These are phyloP conservation scores for Bembecia ichneumoniformis DNA, from an alignment of 2,888 invertebrate species.

Conservation along the genomic window DNA sequence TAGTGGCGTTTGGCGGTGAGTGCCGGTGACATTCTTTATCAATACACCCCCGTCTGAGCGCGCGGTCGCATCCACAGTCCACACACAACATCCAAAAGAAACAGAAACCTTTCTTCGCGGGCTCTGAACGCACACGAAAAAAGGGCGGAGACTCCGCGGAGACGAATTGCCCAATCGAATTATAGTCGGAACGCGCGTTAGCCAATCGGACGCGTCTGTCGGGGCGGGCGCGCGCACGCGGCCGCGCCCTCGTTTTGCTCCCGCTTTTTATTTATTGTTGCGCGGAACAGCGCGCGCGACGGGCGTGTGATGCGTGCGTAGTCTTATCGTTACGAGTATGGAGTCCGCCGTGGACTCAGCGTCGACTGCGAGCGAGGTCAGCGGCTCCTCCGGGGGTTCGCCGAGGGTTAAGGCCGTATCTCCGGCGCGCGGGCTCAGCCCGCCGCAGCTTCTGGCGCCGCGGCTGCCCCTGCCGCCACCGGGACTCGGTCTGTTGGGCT, in stretches of 20 bases:
- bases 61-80: constrained; percentile 47
- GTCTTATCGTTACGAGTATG: constrained; percentile 49
- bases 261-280: constrained; percentile 81
- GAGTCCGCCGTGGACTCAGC: constrained; percentile 74
- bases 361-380: constrained; percentile 69
- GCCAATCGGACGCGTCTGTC: constrained; percentile 57
- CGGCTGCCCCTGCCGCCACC: constrained; percentile 88
- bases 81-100: constrained; percentile 72
- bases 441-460: constrained; percentile 80
- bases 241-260: constrained; percentile 70
- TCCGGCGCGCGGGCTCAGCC: constrained; percentile 56
- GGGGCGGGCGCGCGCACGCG: constrained; percentile 66
- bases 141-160: constrained; percentile 62
- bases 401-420: constrained; percentile 65
- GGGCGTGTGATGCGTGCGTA: constrained; percentile 73
- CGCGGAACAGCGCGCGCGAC: constrained; percentile 78
- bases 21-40: constrained; percentile 76
- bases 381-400: constrained; percentile 67
- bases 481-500: constrained; percentile 85
- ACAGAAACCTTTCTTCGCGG: constrained; percentile 73
- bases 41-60: constrained; percentile 63
- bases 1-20: too few relatives aligned
- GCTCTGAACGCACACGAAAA: constrained; percentile 64
- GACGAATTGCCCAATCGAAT: constrained; percentile 46
- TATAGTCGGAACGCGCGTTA: constrained; percentile 27